Conservation (phyloP, 2,888 invertebrate species). For the Volucella zonaria region DNA sequence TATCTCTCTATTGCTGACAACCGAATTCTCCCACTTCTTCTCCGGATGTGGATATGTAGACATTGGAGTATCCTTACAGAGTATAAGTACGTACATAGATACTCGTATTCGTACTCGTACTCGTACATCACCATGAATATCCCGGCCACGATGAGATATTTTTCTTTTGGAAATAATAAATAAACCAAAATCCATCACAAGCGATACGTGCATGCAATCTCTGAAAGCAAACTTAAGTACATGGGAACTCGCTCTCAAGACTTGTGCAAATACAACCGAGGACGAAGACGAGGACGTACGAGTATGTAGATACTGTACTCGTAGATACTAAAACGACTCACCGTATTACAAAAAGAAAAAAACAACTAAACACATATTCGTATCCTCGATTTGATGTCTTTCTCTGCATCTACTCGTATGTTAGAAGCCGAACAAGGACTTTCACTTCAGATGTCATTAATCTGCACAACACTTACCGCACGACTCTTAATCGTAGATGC, state of each 20-base stretch:
- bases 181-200: conserved; percentile 64
- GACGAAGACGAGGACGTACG: not conserved
- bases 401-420: conserved; percentile 6
- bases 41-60: not conserved
- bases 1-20: conserved; percentile 6
- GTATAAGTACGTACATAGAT: not conserved
- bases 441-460: conserved; percentile 41
- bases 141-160: conserved; percentile 24
- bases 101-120: no score
- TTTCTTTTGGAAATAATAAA: conserved; percentile 51
- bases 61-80: no score
- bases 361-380: not conserved
- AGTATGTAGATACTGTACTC: not conserved
- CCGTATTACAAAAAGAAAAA: not conserved
- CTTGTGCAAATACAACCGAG: conserved; percentile 49
- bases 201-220: conserved; percentile 53
- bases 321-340: not conserved
- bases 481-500: no score
- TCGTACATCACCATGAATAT: not conserved
- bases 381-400: conserved; percentile 35
- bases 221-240: conserved; percentile 43
- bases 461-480: conserved; percentile 10
- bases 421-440: conserved; percentile 41
- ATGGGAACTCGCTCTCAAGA: conserved; percentile 33
- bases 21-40: conserved; percentile 1